Conservation (phyloP, 2,888 invertebrate genomes). For the Bruchidius siliquastri region DNA sequence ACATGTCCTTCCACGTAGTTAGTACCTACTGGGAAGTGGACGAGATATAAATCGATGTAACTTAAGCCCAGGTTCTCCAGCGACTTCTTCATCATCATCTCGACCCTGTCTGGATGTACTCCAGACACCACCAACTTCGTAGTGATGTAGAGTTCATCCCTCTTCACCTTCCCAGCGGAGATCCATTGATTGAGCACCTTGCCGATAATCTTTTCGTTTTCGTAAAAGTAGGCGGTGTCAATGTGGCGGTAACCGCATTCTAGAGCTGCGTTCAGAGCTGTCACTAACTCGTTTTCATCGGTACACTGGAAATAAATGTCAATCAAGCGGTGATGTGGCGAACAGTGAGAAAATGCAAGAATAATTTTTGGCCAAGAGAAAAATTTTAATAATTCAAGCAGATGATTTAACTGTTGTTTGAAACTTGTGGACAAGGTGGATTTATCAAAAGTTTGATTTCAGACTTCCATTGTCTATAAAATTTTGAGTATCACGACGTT, state of each 20-base stretch:
- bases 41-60: slow-evolving; percentile 32
- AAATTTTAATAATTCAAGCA: no score
- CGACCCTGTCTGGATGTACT: slow-evolving; percentile 23
- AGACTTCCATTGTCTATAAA: no score
- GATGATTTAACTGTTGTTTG: no score
- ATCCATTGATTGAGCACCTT: slow-evolving; percentile 68
- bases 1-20: slow-evolving; percentile 15
- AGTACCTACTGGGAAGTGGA: slow-evolving; percentile 30
- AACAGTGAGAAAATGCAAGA: no score
- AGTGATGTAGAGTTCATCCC: slow-evolving; percentile 72
- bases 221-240: slow-evolving; percentile 74
- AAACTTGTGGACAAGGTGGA: no score
- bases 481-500: no score
- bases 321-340: no score
- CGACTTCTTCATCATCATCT: slow-evolving; percentile 27
- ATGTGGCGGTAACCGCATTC: slow-evolving; percentile 78
- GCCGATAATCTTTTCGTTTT: slow-evolving; percentile 73
- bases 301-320: slow-evolving; percentile 52
- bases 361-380: no score
- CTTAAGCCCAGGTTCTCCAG: slow-evolving; percentile 28
- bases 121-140: slow-evolving; percentile 70
- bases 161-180: slow-evolving; percentile 53
- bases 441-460: no score
- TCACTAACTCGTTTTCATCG: slow-evolving; percentile 58
- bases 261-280: slow-evolving; percentile 64